Evolutionary conservation across 2,888 invertebrate genomes (phyloP).

Genomic region (Gari tellinella): DNA sequence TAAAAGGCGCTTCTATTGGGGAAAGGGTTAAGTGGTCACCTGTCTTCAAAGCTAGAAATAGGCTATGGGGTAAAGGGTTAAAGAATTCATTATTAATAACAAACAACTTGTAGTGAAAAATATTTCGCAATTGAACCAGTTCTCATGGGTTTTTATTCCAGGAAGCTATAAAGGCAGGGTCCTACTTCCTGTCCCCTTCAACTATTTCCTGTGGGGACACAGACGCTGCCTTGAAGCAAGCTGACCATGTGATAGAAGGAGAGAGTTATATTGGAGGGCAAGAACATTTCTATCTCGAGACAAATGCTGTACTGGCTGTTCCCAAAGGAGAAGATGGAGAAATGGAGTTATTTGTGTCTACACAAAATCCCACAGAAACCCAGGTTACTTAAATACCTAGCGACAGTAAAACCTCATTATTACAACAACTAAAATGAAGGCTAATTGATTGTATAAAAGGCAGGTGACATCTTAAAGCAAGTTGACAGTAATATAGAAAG

Average conservation of each 20-base stretch:
- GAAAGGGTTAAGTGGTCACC: too few relatives aligned
- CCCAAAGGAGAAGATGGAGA: constrained; percentile 91
- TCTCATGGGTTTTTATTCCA: constrained; percentile 14
- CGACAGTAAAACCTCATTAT: too few relatives aligned
- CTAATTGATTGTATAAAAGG: too few relatives aligned
- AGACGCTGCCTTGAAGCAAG: constrained; percentile 88
- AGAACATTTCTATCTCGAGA: constrained; percentile 98
- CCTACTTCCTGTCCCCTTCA: constrained; percentile 23
- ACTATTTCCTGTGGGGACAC: constrained; percentile 86
- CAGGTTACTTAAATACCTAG: constrained; percentile 47
- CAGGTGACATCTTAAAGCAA: too few relatives aligned
- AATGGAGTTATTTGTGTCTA: constrained; percentile 92
- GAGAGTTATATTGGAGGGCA: constrained; percentile 94
- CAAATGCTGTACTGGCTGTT: constrained; percentile 86
- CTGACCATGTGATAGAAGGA: constrained; percentile 92
- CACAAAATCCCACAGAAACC: constrained; percentile 87
- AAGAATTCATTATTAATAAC: too few relatives aligned
- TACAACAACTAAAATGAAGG: too few relatives aligned
- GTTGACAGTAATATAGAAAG: too few relatives aligned
- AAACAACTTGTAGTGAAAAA: too few relatives aligned
- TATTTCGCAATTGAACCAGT: too few relatives aligned
- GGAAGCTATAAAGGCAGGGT: constrained; percentile 65
- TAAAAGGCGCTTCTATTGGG: too few relatives aligned
- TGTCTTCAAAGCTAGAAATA: too few relatives aligned
- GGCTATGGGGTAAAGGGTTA: too few relatives aligned